phyloP scores from a whole-genome alignment of 2,797 vertebrate genomes.

The Dromococcyx pavoninus region DNA sequence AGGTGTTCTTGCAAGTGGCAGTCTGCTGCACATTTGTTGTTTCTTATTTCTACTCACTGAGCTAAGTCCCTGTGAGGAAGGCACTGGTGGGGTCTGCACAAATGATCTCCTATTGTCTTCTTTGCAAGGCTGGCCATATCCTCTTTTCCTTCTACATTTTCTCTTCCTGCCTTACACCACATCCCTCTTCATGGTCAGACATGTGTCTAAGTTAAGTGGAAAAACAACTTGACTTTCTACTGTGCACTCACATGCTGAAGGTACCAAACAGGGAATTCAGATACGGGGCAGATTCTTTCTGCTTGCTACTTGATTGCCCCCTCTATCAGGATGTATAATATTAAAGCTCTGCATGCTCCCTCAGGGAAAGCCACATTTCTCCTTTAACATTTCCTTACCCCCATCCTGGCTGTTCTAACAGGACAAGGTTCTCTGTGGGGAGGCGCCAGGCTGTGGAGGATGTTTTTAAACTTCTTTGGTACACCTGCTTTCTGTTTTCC shows the following conservation, averaged over 20 bases:
- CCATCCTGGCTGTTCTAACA: accelerated
- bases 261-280: neutral
- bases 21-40: neutral
- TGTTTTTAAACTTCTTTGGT: neutral
- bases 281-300: too few species aligned
- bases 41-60: neutral
- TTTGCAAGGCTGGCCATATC: neutral
- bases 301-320: neutral
- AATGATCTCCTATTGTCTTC: constrained; percentile 34
- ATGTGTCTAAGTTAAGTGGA: neutral
- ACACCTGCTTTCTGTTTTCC: neutral
- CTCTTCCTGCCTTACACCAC: constrained; percentile 26
- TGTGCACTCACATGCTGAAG: neutral
- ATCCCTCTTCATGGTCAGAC: neutral
- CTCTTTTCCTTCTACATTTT: neutral
- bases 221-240: constrained; percentile 3
- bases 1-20: constrained; percentile 32
- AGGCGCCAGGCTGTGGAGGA: neutral
- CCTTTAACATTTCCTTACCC: constrained; percentile 8
- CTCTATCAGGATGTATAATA: neutral
- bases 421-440: neutral
- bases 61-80: neutral
- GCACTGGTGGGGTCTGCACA: neutral
- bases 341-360: neutral
- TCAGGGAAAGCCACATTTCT: neutral